A percentile compares a stretch with the other conserved stretches of the same genome.
Evolutionary conservation across 2,797 vertebrate genomes (phyloP).

Genomic region (Myotis findleyi): DNA sequence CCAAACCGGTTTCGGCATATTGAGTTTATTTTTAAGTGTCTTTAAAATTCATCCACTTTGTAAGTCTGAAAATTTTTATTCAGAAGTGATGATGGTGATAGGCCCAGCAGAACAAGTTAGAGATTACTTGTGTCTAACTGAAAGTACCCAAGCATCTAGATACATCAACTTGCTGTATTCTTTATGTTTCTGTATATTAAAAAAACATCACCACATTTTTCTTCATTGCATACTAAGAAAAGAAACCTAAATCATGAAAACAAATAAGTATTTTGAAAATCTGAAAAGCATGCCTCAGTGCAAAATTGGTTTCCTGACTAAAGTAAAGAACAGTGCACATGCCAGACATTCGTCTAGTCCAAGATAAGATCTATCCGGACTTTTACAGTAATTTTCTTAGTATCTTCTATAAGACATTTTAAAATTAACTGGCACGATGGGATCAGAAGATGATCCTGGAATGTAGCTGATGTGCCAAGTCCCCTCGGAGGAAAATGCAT

Average conservation of each 20-base stretch:
- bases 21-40: slow-evolving; percentile 38
- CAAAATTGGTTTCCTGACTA: background rate
- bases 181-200: slow-evolving; percentile 26
- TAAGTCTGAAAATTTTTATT: slow-evolving; percentile 59
- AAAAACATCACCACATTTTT: background rate
- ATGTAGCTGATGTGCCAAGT: background rate
- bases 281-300: slow-evolving; percentile 28
- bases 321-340: background rate
- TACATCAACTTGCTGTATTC: background rate
- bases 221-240: slow-evolving; percentile 32
- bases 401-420: background rate
- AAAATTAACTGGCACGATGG: background rate
- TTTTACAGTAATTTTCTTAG: slow-evolving; percentile 1
- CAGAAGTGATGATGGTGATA: background rate
- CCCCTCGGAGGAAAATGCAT: background rate
- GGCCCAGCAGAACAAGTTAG: background rate
- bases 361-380: background rate
- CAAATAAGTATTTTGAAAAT: background rate
- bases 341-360: background rate
- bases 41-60: slow-evolving; percentile 33
- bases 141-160: background rate
- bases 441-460: background rate
- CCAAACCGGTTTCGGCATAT: background rate
- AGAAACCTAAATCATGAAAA: slow-evolving; percentile 46
- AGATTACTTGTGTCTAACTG: background rate